phyloP scores from a whole-genome alignment of 2,888 invertebrate species.

The Noctua comes region DNA sequence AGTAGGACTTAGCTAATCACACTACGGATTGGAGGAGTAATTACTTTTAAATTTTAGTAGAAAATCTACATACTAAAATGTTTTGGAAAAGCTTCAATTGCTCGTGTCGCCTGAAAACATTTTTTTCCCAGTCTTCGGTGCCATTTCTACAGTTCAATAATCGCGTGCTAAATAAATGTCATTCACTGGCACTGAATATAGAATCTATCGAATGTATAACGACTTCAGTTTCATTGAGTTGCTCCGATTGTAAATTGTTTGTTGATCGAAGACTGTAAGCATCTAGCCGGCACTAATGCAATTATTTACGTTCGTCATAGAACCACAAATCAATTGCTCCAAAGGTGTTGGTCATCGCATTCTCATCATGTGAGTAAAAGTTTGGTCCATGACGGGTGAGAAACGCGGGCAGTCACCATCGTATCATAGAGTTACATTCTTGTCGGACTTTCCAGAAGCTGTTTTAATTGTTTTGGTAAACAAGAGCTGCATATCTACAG shows the following conservation, averaged over 20 bases:
- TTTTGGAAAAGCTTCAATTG: neutral
- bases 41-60: neutral
- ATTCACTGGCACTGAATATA: constrained; percentile 40
- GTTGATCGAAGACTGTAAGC: constrained; percentile 17
- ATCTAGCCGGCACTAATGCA: neutral
- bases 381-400: neutral
- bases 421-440: neutral
- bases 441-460: constrained; percentile 2
- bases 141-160: constrained; percentile 34
- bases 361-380: neutral
- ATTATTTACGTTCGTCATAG: constrained; percentile 3
- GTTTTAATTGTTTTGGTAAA: constrained; percentile 18
- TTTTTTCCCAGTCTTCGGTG: constrained; percentile 9
- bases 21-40: neutral
- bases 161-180: constrained; percentile 42
- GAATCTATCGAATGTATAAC: constrained; percentile 16
- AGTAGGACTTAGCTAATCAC: neutral
- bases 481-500: constrained; percentile 8
- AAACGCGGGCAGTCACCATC: neutral
- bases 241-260: constrained; percentile 22
- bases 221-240: constrained; percentile 13
- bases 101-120: neutral
- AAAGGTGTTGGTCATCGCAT: neutral
- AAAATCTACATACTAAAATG: neutral
- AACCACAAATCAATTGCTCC: neutral